phyloP scores from a whole-genome alignment of 2,888 invertebrate species.

The Drosophila subsilvestris region DNA sequence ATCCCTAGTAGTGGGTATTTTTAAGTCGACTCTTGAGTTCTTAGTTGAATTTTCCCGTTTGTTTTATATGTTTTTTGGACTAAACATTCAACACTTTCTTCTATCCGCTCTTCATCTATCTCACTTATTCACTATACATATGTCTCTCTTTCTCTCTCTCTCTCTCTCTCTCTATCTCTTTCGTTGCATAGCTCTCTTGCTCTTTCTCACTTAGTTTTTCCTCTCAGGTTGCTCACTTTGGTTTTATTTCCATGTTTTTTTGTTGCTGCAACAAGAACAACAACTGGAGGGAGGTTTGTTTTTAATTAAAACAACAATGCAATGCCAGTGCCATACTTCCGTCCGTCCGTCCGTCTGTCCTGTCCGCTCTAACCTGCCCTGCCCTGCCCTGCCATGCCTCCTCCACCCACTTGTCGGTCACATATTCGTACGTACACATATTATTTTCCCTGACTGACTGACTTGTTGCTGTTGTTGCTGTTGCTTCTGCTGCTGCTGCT shows the following conservation, averaged over 20 bases:
- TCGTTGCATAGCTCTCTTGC: constrained; percentile 6
- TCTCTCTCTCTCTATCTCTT: constrained; percentile 1
- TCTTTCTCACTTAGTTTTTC: constrained; percentile 14
- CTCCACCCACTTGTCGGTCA: background rate
- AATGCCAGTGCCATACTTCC: constrained; percentile 43
- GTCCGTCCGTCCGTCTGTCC: constrained; percentile 29
- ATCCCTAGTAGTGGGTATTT: background rate
- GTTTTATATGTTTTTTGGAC: constrained; percentile 46
- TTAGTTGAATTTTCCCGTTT: constrained; percentile 12
- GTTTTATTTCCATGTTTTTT: constrained; percentile 25
- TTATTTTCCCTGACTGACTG: constrained; percentile 50
- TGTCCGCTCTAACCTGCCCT: constrained; percentile 23
- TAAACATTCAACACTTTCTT: constrained; percentile 70
- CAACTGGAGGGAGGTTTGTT: constrained; percentile 62
- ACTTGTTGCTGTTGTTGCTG: constrained; percentile 46
- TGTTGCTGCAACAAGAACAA: constrained; percentile 30
- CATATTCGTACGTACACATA: constrained; percentile 23
- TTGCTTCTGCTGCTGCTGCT: constrained; percentile 7
- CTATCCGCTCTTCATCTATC: constrained; percentile 15
- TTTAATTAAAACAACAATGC: constrained; percentile 78
- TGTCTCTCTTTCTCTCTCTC: too few relatives aligned
- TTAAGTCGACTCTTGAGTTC: background rate
- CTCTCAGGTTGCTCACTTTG: constrained; percentile 56
- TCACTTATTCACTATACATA: background rate
- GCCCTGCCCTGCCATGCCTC: background rate